These are phyloP conservation scores for Bathynomus jamesi DNA, from an alignment of 1,140 invertebrate species.

Conservation along the genomic window DNA sequence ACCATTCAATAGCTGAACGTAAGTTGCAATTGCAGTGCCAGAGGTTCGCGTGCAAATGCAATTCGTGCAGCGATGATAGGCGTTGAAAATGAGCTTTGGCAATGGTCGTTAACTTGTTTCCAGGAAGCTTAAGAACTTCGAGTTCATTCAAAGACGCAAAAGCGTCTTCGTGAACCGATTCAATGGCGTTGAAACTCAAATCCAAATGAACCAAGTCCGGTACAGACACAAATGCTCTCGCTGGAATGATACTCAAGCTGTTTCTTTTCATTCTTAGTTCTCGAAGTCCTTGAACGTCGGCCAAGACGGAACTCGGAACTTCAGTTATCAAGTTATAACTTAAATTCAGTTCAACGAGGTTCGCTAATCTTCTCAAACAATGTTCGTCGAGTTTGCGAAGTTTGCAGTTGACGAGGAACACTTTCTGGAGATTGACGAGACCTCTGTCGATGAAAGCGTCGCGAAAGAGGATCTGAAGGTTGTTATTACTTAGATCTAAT, in stretches of 20 bases:
- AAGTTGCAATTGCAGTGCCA: conserved; percentile 72
- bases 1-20: conserved; percentile 64
- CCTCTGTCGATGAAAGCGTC: conserved; percentile 69
- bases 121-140: conserved; percentile 65
- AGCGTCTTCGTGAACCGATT: conserved; percentile 55
- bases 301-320: conserved; percentile 62
- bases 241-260: conserved; percentile 57
- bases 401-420: conserved; percentile 59
- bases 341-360: conserved; percentile 70
- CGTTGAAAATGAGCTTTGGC: conserved; percentile 55
- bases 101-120: conserved; percentile 59
- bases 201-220: conserved; percentile 62
- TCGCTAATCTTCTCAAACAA: conserved; percentile 71
- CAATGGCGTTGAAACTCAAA: conserved; percentile 59
- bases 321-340: conserved; percentile 59
- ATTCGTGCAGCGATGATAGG: conserved; percentile 58
- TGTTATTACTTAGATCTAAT: conserved; percentile 74
- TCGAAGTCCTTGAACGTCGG: conserved; percentile 60
- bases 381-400: conserved; percentile 72
- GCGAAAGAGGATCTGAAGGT: conserved; percentile 66
- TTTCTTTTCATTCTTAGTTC: conserved; percentile 64
- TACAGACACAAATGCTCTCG: conserved; percentile 59
- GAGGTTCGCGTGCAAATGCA: conserved; percentile 66
- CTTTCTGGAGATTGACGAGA: conserved; percentile 73
- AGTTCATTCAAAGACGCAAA: conserved; percentile 61